Base-by-base conservation (phyloP, 2,113 vertebrate species). In the Talpa occidentalis region DNA sequence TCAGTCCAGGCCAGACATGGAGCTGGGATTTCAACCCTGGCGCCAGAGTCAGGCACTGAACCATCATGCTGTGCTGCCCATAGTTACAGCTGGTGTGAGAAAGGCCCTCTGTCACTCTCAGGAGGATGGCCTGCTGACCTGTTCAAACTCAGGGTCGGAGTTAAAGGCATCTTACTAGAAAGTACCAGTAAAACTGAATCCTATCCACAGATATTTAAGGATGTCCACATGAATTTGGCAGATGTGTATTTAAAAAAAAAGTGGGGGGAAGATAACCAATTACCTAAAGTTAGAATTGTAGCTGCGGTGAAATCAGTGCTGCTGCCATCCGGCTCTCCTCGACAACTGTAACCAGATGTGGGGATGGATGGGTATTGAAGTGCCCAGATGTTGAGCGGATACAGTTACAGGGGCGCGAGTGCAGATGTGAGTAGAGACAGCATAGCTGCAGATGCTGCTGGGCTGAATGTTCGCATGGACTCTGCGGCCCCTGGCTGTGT, bases 51-150 rank as follows among this genome's bases (percentile, higher is more conserved):
- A 30, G 35, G 26, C 14, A 16, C 10, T 72, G 26, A 42, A 6
- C 59, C 30, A 32, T 5, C 6, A 0, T 10, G 40, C 14, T 26
- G 0, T 10, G 11, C 44, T 37, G 19, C 59, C 28, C 32, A 1
- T 4, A 17, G 30, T 2, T 2, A 24, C 30, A n/a, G 30, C 32
- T 15, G 10, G 26, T 19, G 2, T 14, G 35, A 7, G 22, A 44
- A 40, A 72, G 26, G 47, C 8, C 19, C n/a, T 26, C 44, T n/a
- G 15, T 47, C 88, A 35, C 32, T 16, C 0, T n/a, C 56, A 28
- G 64, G 22, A 69, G 6, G 17, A 15, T 5, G 16, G 9, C 42
- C 32, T 42, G 40, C n/a, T 47, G 35, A n/a, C 32, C 73, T n/a
- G 0, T 5, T 19, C 40, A 56, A 66, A 26, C 44, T 95, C 73